Base-by-base conservation (phyloP, 2,888 invertebrate genomes). In the Sabatieria punctata region DNA sequence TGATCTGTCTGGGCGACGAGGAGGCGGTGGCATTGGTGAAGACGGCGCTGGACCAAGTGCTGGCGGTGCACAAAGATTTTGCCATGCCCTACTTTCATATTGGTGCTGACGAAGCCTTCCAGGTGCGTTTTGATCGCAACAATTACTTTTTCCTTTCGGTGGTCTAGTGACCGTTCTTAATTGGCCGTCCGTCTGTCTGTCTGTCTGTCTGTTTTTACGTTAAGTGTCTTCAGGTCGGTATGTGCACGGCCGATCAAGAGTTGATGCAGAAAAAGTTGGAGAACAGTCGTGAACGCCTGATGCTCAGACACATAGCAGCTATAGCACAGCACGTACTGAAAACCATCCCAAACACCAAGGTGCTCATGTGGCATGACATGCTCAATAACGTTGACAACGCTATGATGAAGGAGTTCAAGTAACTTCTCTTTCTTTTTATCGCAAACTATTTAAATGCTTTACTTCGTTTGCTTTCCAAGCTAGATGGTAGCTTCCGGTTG, bases 21-120 rank as follows among this genome's bases (percentile, higher is more conserved):
- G 68, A 68, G 49, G 65, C 69, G 1, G 57, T 68, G 46, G 54
- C 54, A 15, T 53, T 69, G 23, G 57, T 72, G 2, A 57, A 57
- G 41, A 59, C 64, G 49, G 69, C 71, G 64, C 56, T 72, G 50
- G 63, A 64, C 40, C 69, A 71, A 55, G 67, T 72, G 19, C 54
- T 71, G 22, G 55, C 57, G 8, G 49, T 65, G 6, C 72, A 72
- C 57, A 60, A 63, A 15, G 56, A 60, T 18, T 71, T 69, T 57
- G 63, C 67, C n/a, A 57, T 63, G 23, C 78, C 1, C 66, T 85
- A 41, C 83, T 65, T 71, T 50, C 72, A 72, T 54, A 68, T 72
- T 43, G 72, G 71, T 26, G 68, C 68, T 50, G 72, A 72, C 60
- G 72, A 72, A 63, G 71, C 68, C 23, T 57, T 57, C 33, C 53